Evolutionary conservation across 2,113 vertebrate species (phyloP).

Genomic region (Artemisiospiza belli): DNA sequence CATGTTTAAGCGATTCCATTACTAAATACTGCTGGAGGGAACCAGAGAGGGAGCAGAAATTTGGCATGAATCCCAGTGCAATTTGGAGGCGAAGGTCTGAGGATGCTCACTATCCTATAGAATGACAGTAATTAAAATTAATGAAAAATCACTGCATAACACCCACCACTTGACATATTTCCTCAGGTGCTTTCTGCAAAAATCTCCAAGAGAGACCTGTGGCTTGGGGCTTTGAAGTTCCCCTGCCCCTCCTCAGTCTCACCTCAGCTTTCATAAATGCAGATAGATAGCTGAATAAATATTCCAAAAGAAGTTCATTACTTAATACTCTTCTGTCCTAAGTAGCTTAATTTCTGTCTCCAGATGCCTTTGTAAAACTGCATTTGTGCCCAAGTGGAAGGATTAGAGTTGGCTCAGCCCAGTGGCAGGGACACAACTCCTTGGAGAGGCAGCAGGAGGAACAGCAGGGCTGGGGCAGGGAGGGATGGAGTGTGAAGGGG

Average conservation of each 20-base stretch:
- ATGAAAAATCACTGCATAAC: conserved; percentile 67
- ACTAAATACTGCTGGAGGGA: conserved; percentile 69
- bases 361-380: neutral
- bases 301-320: neutral
- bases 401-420: neutral
- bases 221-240: conserved; percentile 50
- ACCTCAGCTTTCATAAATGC: conserved; percentile 1
- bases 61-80: conserved; percentile 66
- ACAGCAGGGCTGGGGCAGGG: neutral
- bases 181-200: conserved; percentile 47
- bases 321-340: neutral
- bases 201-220: neutral
- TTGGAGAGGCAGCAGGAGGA: neutral
- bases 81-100: conserved; percentile 59
- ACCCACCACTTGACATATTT: conserved; percentile 57
- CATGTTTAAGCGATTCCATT: conserved; percentile 66
- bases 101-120: conserved; percentile 66
- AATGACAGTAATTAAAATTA: conserved; percentile 75
- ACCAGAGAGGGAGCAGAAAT: conserved; percentile 43
- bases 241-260: conserved; percentile 17
- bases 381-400: neutral
- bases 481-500: neutral
- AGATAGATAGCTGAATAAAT: neutral
- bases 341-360: neutral
- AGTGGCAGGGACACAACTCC: neutral